Base-by-base conservation (phyloP, 1,140 invertebrate genomes). In the Achroia grisella region DNA sequence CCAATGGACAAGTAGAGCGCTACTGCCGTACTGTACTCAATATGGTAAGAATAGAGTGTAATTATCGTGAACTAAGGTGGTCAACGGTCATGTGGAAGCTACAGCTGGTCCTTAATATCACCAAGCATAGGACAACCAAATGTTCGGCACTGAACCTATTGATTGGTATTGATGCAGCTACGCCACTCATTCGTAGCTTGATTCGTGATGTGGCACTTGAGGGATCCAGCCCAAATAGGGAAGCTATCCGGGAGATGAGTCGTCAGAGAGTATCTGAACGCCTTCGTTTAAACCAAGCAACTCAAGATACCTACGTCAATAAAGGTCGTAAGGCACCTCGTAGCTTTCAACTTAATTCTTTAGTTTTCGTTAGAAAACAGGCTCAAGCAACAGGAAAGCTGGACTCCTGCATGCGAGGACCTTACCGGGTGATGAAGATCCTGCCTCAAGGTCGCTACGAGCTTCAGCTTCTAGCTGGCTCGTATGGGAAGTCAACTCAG, bases 1-100 rank as follows among this genome's bases (percentile, higher is more conserved):
- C 43, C 3, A 65, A 65, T 14, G 62, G 59, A 5, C 62, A 65
- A 32, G 59, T 59, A 9, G 58, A 64, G 15, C 45, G 55, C 8
- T 64, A 63, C 33, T 46, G 48, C 17, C 13, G 49, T 0, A 62
- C 62, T 3, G 48, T 62, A 8, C 41, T 50, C 11, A 58, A 65
- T 15, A 43, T 65, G 43, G 12, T 65, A 4, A 28, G 48, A 1
- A 44, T 59, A 10, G 56, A 60, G 12, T 4, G 4, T n/a, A 44
- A 44, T 27, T 12, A 44, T 23, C 10, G 23, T 0, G 1, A 32
- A 12, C 4, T 5, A 1, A 0, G 6, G 14, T 44, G 33, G 42
- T 9, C 14, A 9, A 17, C 4, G 8, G 17, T 35, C 8, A 23
- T 44, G 1, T 44, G 41, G 41, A 44, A 44, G 14, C 30, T 41